Base-by-base conservation (phyloP, 2,797 vertebrate genomes). In the Scleropages formosus region DNA sequence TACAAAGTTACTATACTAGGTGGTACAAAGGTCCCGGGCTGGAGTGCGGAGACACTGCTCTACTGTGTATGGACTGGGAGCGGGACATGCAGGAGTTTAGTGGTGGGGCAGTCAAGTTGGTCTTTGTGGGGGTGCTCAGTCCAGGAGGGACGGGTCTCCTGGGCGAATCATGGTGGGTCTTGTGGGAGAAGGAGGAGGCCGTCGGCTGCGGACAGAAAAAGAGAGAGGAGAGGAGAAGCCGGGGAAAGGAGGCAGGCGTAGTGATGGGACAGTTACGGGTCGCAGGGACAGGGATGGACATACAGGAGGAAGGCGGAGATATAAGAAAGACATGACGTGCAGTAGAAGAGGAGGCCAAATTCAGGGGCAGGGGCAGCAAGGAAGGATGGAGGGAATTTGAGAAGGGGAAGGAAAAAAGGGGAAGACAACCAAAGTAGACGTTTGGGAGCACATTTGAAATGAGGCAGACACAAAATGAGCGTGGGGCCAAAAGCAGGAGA, bases 171-270 rank as follows among this genome's bases (percentile, higher is more conserved):
- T 88, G 85, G 91, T 88, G 85, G 90, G 89, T 72, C 88, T 89
- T 85, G 89, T 91, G 85, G 90, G 88, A 85, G 90, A 93, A 81
- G 91, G 90, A 87, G 89, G 90, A 81, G 89, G 90, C 89, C 90
- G 91, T 85, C 90, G 88, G 88, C 90, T 93, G 87, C 84, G 90
- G 85, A 86, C 79, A 90, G 80, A 90, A 81, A 88, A 60, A 84
- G 78, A 85, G 79, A 89, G 22, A 84, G 73, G 79, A 61, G 81
- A 18, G 49, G 46, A 18, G 83, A 75, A 83, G 78, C 72, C 82
- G 82, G 77, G 74, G 61, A 56, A 78, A 27, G 39, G 58, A 77
- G 73, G 76, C 80, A 6, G n/a, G 49, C 75, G 15, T 31, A 20
- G 20, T 13, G 71, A 46, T 8, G 24, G 24, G 31, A 13, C 47